A percentile compares a stretch with the other conserved stretches of the same genome.
These are phyloP conservation scores for Calameuta filiformis DNA, from an alignment of 2,888 invertebrate species.

Conservation along the genomic window DNA sequence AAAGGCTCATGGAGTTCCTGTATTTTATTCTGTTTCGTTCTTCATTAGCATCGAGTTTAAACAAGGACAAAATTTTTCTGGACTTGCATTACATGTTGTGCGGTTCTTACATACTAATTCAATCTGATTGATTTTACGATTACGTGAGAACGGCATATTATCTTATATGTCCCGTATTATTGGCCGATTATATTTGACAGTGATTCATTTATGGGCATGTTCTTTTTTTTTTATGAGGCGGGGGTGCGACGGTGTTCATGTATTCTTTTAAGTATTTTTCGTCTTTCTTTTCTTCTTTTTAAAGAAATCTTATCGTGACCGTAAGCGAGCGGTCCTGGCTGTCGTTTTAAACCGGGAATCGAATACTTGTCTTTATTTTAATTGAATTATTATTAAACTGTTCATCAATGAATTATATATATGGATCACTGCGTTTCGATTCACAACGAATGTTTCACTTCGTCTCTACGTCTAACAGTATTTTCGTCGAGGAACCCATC, in stretches of 20 bases:
- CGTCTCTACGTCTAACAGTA: not conserved
- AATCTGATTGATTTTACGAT: not conserved
- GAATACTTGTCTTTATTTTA: not conserved
- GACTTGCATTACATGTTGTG: not conserved
- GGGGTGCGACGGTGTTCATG: not conserved
- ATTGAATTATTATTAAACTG: not conserved
- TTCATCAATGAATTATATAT: not conserved
- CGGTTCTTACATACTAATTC: not conserved
- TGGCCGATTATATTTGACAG: not conserved
- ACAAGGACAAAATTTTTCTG: not conserved
- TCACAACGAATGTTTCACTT: not conserved
- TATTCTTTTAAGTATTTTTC: not conserved
- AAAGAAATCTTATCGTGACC: not conserved
- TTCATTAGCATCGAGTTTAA: conserved; percentile 20
- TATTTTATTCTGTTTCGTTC: conserved; percentile 35
- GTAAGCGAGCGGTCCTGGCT: not conserved
- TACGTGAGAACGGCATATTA: not conserved
- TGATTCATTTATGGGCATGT: not conserved
- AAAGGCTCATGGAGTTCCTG: not conserved
- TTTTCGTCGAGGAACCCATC: not conserved
- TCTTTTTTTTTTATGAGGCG: not conserved
- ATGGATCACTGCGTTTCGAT: not conserved
- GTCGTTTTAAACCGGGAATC: not conserved
- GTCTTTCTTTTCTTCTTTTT: not conserved
- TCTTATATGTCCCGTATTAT: not conserved